Evolutionary conservation across 92 coral and sea anemone genomes (phyloP), one percentile per base, ranked within the genome.

Genomic region (Plumapathes pennacea): DNA sequence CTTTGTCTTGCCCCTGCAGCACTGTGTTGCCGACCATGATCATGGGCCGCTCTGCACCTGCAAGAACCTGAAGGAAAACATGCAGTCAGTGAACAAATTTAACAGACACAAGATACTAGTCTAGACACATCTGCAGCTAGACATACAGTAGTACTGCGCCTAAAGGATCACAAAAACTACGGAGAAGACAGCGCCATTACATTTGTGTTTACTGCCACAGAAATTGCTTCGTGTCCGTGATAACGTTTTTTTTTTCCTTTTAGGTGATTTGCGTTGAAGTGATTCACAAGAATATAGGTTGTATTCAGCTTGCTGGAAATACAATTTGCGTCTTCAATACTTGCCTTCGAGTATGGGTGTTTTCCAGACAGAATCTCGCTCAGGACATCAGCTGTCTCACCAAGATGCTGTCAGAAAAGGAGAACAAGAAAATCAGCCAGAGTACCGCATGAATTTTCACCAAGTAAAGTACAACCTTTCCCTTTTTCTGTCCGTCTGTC

Each of bases 331-430:
- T 38, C 37, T 50, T n/a, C 13, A 10, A 39, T n/a, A n/a, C n/a
- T n/a, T 54, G 83, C 96, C 83, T 94, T 94, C 5, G 99, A 88
- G 62, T 88, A 94, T 32, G 99, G 85, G 42, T 80, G 95, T 52
- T 81, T 84, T 36, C 95, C 95, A 43, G 85, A 76, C 29, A 83
- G 57, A 46, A 94, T 60, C 63, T 94, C 94, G 36, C 57, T 52
- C 30, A 94, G 77, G 22, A 68, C 54, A 28, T 54, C 65, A 13
- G 90, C 80, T 20, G 90, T 63, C 24, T 88, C 94, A 29, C 96
- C 99, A 66, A 94, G 53, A 61, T 94, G 96, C 99, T 94, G 77
- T 48, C 20, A 28, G 10, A 34, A 24, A 62, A 25, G 54, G 4
- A 39, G 37, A 29, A 29, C 25, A 10, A 56, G 10, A 32, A 46